A percentile compares a stretch with the other conserved stretches of the same genome.
These are phyloP conservation scores for Cryptus viduatorius DNA, from an alignment of 2,888 invertebrate species.

Conservation along the genomic window DNA sequence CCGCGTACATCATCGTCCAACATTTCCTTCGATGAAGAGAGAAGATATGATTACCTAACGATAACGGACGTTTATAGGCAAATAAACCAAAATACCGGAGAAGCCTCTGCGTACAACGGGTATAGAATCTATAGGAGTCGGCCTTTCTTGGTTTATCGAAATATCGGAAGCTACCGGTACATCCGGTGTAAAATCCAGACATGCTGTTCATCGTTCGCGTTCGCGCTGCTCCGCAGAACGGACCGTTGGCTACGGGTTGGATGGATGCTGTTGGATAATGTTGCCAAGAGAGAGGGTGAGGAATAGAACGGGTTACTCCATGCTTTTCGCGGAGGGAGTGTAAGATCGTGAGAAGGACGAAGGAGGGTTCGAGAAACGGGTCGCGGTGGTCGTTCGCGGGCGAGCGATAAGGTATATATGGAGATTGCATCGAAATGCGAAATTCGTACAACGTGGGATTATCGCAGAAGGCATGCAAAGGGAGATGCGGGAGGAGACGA, in stretches of 20 bases:
- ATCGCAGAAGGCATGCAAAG: conserved; percentile 81
- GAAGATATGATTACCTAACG: conserved; percentile 35
- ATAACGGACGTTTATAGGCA: conserved; percentile 49
- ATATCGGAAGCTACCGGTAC: conserved; percentile 62
- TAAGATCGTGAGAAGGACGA: conserved; percentile 37
- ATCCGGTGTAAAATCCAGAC: conserved; percentile 64
- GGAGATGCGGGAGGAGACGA: conserved; percentile 36
- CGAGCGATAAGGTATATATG: conserved; percentile 62
- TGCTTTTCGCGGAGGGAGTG: conserved; percentile 27
- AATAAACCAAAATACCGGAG: conserved; percentile 57
- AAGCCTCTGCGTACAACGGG: neutral
- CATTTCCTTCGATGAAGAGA: neutral
- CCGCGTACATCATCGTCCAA: no score
- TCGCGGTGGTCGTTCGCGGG: conserved; percentile 55
- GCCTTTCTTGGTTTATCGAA: conserved; percentile 61
- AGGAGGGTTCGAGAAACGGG: conserved; percentile 24
- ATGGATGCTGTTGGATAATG: conserved; percentile 28
- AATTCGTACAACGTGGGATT: conserved; percentile 81
- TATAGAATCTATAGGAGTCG: conserved; percentile 34
- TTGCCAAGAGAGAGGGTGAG: conserved; percentile 5
- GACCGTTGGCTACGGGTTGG: conserved; percentile 8
- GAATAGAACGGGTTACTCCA: neutral
- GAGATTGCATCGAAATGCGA: conserved; percentile 74
- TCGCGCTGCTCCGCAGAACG: conserved; percentile 21
- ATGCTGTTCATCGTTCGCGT: conserved; percentile 63